phyloP scores from a whole-genome alignment of 2,797 vertebrate genomes.

The Borostomias antarcticus region DNA sequence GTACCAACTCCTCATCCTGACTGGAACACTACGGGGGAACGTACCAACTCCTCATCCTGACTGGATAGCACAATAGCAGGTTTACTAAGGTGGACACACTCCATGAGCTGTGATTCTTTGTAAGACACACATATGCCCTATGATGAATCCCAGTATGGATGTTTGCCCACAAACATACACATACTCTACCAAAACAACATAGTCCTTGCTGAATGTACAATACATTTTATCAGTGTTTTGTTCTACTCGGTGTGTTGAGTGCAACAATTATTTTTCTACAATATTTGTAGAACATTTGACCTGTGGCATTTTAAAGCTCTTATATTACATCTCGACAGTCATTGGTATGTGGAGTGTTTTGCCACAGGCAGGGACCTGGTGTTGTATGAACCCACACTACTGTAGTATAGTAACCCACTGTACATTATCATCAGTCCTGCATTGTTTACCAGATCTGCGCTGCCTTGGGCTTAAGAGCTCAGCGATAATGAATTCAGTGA shows the following conservation, averaged over 20 bases:
- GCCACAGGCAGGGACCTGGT: slow-evolving; percentile 28
- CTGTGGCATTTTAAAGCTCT: slow-evolving; percentile 18
- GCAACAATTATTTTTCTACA: not conserved
- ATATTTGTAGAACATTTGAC: slow-evolving; percentile 12
- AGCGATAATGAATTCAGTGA: slow-evolving; percentile 60
- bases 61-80: no score
- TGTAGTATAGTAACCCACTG: slow-evolving; percentile 20
- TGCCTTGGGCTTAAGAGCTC: slow-evolving; percentile 56
- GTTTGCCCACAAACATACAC: no score
- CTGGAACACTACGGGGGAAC: no score
- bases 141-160: no score
- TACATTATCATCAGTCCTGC: slow-evolving; percentile 37
- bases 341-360: slow-evolving; percentile 21
- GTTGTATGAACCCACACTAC: slow-evolving; percentile 24
- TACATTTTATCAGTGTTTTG: not conserved
- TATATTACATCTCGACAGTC: slow-evolving; percentile 27
- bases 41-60: no score
- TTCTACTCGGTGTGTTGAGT: not conserved
- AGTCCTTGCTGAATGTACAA: not conserved
- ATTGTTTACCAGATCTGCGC: slow-evolving; percentile 40
- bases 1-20: no score
- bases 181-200: no score
- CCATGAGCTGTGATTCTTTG: no score
- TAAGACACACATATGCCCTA: no score
- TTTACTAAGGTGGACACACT: no score